Evolutionary conservation across 2,888 invertebrate species (phyloP).

Genomic region (Leptopilina myrica): DNA sequence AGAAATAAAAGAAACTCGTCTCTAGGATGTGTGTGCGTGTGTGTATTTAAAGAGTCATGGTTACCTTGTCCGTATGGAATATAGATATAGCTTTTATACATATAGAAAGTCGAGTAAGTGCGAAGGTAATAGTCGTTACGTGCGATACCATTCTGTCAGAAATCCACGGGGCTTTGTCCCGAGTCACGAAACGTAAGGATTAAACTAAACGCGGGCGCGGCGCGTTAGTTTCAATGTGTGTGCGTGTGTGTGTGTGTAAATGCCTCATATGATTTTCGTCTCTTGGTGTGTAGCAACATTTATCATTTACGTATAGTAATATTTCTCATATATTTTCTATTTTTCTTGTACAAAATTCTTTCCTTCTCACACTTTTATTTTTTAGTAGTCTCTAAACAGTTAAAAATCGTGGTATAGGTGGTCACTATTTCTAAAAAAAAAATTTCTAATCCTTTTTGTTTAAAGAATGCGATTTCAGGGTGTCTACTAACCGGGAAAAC

Average conservation of each 20-base stretch:
- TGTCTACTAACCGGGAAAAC: too few species aligned
- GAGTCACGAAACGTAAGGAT: constrained; percentile 76
- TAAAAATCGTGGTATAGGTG: too few species aligned
- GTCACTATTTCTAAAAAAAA: too few species aligned
- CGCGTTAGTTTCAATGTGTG: constrained; percentile 64
- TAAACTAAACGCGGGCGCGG: constrained; percentile 69
- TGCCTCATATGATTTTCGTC: constrained; percentile 49
- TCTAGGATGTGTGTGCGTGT: constrained; percentile 54
- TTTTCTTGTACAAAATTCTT: too few species aligned
- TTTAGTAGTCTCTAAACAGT: too few species aligned
- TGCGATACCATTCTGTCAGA: constrained; percentile 75
- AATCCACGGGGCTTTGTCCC: constrained; percentile 76
- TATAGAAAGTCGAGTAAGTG: constrained; percentile 51
- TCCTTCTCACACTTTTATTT: too few species aligned
- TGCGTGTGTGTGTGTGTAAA: constrained; percentile 64
- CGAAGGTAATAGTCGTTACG: constrained; percentile 74
- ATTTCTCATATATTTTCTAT: too few species aligned
- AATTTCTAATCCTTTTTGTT: too few species aligned
- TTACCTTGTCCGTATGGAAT: constrained; percentile 46
- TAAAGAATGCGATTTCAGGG: too few species aligned
- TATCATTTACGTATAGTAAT: too few species aligned
- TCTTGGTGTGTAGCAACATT: neutral
- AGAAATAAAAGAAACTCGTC: constrained; percentile 54
- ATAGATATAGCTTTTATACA: neutral
- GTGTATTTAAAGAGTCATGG: constrained; percentile 51